Evolutionary conservation across 2,888 invertebrate genomes (phyloP).

Genomic region (Amiota mariae): DNA sequence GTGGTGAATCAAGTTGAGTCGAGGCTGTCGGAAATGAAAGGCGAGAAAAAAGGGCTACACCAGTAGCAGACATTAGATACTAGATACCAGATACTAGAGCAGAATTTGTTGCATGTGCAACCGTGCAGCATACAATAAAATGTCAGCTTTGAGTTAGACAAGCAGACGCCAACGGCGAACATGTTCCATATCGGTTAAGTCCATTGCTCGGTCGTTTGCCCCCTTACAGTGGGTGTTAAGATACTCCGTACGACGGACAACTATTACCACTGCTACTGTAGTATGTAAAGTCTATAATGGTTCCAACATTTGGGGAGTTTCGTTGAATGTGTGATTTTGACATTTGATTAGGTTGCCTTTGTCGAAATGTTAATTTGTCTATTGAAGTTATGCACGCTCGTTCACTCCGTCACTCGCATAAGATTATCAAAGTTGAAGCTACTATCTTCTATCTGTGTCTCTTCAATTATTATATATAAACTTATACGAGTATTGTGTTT

Average conservation of each 20-base stretch:
- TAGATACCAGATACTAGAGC: background rate
- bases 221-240: background rate
- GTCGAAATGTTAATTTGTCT: constrained; percentile 67
- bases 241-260: too few species aligned
- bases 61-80: background rate
- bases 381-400: constrained; percentile 54
- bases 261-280: too few species aligned
- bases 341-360: constrained; percentile 68
- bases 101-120: constrained; percentile 5
- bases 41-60: background rate
- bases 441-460: too few species aligned
- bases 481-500: background rate
- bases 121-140: constrained; percentile 41
- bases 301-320: constrained; percentile 7
- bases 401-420: constrained; percentile 16
- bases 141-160: constrained; percentile 43
- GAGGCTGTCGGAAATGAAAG: background rate
- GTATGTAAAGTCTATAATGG: too few species aligned
- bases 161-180: constrained; percentile 20
- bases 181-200: background rate
- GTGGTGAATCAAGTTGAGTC: constrained; percentile 7
- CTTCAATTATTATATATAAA: too few species aligned
- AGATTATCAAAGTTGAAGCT: too few species aligned
- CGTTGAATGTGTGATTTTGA: constrained; percentile 62
- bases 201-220: background rate